Base-by-base conservation (phyloP, 2,113 vertebrate genomes). In the Prunella fulvescens region DNA sequence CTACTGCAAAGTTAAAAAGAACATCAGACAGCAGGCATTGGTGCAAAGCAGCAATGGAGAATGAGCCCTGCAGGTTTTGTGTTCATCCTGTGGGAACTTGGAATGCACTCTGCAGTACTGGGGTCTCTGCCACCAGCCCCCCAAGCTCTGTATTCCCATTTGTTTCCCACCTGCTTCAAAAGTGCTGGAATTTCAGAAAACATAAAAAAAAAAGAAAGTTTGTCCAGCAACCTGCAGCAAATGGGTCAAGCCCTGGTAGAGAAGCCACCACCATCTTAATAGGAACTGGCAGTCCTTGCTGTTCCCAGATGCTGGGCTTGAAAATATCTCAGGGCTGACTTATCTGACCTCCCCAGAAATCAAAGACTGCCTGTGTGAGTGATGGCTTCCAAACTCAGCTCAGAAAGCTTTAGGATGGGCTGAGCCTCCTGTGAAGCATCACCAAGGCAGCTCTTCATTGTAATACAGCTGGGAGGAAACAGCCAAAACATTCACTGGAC, bases 401-500 rank as follows among this genome's bases (percentile, higher is more conserved):
- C 11, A 7, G 48, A 77, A 77, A 71, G 48, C n/a, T 92, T 45
- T 40, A 29, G 0, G 0, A 71, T 2, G 2, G 48, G 35, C 74
- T 92, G 58, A 92, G 39, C 81, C 66, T 92, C 56, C 89, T 53
- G 70, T 9, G 4, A 61, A 89, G 84, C 76, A 37, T 42, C 19
- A 10, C 66, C 3, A 5, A 40, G 19, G 29, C 7, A 4, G 60
- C 70, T 84, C 45, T 8, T 56, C 67, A 53, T n/a, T 51, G 66
- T 62, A 81, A 79, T 0, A 3, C 0, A 2, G 53, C 77, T 37
- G 62, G 37, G 80, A 96, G 70, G 87, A 96, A 94, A 89, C 0
- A 2, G 97, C 64, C 95, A 91, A 72, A 96, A 83, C 2, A 9
- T 31, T 95, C 62, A n/a, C 40, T 39, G 76, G 66, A 93, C 31